These are phyloP conservation scores for Tenthredo livida DNA, from an alignment of 2,888 invertebrate species.

Conservation along the genomic window DNA sequence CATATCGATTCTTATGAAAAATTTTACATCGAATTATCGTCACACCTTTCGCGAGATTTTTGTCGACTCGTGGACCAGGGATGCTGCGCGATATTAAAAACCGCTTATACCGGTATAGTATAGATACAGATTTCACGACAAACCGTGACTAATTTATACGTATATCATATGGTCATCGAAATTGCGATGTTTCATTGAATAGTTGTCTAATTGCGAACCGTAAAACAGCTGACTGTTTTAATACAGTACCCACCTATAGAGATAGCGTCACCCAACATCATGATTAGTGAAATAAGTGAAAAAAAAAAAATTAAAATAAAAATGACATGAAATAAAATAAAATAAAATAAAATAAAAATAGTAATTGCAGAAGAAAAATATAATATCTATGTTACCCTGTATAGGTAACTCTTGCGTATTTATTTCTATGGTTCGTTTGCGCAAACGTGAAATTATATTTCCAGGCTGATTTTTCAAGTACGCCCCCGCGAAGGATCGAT, in stretches of 20 bases:
- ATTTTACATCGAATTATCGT: background rate
- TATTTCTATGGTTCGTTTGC: constrained; percentile 42
- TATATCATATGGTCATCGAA: background rate
- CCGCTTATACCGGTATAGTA: background rate
- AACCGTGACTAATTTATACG: background rate
- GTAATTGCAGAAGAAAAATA: background rate
- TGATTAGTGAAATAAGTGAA: background rate
- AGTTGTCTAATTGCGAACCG: background rate
- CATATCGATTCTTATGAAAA: background rate
- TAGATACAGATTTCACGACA: background rate
- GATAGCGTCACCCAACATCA: background rate
- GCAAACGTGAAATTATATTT: constrained; percentile 53
- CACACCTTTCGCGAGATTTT: background rate
- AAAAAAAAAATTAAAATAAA: background rate
- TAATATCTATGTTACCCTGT: background rate
- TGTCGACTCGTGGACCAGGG: background rate
- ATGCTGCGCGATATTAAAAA: background rate
- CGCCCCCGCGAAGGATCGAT: constrained; percentile 48
- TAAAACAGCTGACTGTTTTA: background rate
- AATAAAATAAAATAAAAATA: background rate
- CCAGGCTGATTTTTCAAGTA: constrained; percentile 53
- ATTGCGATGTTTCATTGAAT: background rate
- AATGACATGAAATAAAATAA: background rate
- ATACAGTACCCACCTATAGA: background rate
- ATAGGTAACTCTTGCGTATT: background rate